phyloP scores from a whole-genome alignment of 2,888 invertebrate species.

The Protophormia terraenovae region DNA sequence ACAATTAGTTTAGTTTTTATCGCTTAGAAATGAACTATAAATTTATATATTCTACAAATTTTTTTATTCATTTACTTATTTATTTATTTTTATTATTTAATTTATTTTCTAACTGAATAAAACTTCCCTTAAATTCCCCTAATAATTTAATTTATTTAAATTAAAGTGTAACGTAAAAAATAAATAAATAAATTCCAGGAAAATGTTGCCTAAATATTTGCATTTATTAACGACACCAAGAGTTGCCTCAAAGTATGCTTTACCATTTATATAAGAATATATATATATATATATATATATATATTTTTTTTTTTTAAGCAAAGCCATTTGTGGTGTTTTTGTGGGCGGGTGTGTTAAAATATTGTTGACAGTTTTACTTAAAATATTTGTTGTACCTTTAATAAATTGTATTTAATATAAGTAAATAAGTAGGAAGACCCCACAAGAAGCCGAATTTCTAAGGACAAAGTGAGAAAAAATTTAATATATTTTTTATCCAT shows the following conservation, averaged over 20 bases:
- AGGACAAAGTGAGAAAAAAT: background rate
- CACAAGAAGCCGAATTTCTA: background rate
- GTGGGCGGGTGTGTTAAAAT: background rate
- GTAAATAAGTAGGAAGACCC: background rate
- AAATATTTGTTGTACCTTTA: slow-evolving; percentile 12
- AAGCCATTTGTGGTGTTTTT: background rate
- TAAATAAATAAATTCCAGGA: background rate
- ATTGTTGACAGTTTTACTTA: slow-evolving; percentile 20
- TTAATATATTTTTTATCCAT: background rate
- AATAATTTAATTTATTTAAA: slow-evolving; percentile 15
- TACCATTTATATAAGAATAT: no score
- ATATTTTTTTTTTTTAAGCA: background rate
- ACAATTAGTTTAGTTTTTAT: no score
- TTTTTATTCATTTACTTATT: no score
- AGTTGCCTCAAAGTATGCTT: background rate
- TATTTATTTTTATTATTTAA: no score
- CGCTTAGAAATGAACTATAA: no score
- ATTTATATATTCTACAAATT: no score
- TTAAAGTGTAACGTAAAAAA: background rate
- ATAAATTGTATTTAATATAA: background rate
- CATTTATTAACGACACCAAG: background rate
- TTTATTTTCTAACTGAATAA: no score
- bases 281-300: no score
- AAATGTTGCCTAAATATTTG: background rate
- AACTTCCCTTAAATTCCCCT: background rate